phyloP scores from a whole-genome alignment of 2,113 vertebrate species.

The Progne subis region DNA sequence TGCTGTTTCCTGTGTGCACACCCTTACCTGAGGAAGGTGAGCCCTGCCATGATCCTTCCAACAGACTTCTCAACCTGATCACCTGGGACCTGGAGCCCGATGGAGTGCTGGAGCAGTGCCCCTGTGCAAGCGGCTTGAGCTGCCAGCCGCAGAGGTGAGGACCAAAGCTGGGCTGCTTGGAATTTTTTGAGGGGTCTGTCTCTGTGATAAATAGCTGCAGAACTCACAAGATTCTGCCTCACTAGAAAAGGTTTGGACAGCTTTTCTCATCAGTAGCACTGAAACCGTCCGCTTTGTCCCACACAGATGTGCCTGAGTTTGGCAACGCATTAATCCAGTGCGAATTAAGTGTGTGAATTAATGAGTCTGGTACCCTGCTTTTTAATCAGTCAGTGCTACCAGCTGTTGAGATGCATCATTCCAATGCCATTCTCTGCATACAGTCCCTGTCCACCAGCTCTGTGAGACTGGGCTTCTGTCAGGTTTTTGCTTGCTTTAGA shows the following conservation, averaged over 20 bases:
- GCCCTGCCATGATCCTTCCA: slow-evolving; percentile 81
- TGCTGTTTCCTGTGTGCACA: slow-evolving; percentile 89
- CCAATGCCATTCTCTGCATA: not conserved
- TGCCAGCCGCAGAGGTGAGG: slow-evolving; percentile 88
- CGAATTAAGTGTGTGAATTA: not conserved
- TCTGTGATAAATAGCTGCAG: not conserved
- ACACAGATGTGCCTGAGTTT: not conserved
- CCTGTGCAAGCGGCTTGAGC: slow-evolving; percentile 84
- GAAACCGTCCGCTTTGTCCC: not conserved
- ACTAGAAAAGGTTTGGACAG: not conserved
- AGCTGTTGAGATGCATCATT: not conserved
- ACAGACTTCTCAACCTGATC: slow-evolving; percentile 84
- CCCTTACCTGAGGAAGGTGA: slow-evolving; percentile 84
- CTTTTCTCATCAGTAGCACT: not conserved
- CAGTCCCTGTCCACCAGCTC: not conserved
- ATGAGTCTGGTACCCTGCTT: not conserved
- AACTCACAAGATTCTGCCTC: not conserved
- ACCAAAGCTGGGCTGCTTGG: not conserved
- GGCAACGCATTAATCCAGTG: not conserved
- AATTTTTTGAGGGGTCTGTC: not conserved
- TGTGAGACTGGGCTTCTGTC: not conserved
- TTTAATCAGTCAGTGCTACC: not conserved
- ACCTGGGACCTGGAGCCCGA: slow-evolving; percentile 84
- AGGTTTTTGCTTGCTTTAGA: not conserved
- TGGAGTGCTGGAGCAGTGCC: slow-evolving; percentile 84